Evolutionary conservation across 2,113 vertebrate genomes (phyloP).

Genomic region (Peromyscus leucopus): DNA sequence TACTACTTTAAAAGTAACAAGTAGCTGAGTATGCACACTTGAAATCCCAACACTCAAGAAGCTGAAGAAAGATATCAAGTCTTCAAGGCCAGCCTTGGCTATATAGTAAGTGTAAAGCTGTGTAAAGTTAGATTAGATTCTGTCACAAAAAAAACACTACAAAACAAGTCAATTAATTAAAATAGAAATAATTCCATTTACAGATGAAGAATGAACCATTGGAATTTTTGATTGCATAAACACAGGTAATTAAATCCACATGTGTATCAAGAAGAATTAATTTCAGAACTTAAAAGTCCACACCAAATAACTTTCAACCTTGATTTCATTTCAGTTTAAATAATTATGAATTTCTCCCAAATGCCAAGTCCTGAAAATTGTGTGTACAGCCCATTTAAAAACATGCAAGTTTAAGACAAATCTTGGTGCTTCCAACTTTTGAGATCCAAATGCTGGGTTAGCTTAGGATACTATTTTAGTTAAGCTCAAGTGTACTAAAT

Average conservation of each 20-base stretch:
- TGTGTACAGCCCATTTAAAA: neutral
- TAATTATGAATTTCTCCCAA: neutral
- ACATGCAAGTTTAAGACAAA: constrained; percentile 23
- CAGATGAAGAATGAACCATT: neutral
- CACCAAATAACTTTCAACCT: constrained; percentile 27
- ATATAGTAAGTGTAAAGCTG: neutral
- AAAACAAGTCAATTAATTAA: neutral
- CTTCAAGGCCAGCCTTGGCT: neutral
- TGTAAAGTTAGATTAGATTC: neutral
- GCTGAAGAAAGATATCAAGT: neutral
- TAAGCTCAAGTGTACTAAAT: neutral
- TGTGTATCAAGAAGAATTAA: neutral
- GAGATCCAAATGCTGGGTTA: neutral
- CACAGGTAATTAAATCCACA: neutral
- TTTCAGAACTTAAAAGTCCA: neutral
- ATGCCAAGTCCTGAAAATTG: neutral
- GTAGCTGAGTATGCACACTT: neutral
- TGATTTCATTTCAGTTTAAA: constrained; percentile 10
- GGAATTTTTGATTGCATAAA: constrained; percentile 13
- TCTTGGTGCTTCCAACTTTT: constrained; percentile 25
- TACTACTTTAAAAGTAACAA: neutral
- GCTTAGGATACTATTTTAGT: neutral
- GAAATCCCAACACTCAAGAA: neutral
- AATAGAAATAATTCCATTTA: neutral
- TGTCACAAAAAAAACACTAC: neutral